Conservation (phyloP, 2,888 invertebrate species). For the Mimas tiliae region DNA sequence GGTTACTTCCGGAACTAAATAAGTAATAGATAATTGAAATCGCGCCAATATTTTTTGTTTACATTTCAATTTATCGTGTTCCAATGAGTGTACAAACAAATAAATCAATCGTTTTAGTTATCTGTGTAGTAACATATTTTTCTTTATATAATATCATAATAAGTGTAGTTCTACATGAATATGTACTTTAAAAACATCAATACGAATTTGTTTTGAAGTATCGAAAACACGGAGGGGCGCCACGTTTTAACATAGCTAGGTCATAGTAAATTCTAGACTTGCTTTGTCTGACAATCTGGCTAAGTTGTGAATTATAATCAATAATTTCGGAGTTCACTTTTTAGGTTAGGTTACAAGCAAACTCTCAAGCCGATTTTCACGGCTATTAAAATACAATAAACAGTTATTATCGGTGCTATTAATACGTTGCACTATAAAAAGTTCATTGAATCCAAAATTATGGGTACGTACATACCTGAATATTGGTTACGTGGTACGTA, state of each 20-base stretch:
- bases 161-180: neutral
- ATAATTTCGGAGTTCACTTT: conserved; percentile 1
- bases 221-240: neutral
- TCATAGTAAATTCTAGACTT: conserved; percentile 22
- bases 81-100: neutral
- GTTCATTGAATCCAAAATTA: conserved; percentile 40
- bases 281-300: conserved; percentile 6
- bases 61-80: neutral
- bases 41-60: conserved; percentile 28
- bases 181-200: neutral
- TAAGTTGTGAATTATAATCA: conserved; percentile 20
- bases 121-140: no score
- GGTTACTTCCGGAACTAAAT: conserved; percentile 31
- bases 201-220: neutral
- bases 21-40: conserved; percentile 26
- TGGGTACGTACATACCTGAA: conserved; percentile 42
- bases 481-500: conserved; percentile 33
- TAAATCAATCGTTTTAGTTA: neutral
- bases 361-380: neutral
- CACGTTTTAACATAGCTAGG: conserved; percentile 13
- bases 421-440: conserved; percentile 30
- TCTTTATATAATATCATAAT: no score
- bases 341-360: conserved; percentile 6
- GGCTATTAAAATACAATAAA: neutral
- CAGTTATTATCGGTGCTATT: neutral